Conservation (phyloP, 2,113 vertebrate species). For the Corythornis madagascariensis region DNA sequence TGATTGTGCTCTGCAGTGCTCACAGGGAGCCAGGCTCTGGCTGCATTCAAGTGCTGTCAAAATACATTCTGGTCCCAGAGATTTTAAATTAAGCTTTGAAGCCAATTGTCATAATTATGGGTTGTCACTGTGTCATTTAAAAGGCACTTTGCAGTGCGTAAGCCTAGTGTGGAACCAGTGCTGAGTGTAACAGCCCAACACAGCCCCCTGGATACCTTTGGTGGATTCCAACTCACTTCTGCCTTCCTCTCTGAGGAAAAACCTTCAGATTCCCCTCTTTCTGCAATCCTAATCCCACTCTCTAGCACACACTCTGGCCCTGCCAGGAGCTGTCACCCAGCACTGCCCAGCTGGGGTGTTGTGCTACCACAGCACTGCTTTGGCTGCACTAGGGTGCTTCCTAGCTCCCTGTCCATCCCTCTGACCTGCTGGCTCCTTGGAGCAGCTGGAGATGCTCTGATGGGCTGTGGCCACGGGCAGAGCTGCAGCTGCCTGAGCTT, state of each 20-base stretch:
- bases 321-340: neutral
- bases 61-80: neutral
- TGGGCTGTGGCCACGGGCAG: rapidly evolving
- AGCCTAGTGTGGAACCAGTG: rapidly evolving
- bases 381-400: neutral
- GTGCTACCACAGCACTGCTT: neutral
- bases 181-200: neutral
- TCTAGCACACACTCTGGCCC: neutral
- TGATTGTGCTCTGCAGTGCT: neutral
- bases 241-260: neutral
- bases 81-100: neutral
- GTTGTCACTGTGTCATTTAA: neutral
- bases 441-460: neutral
- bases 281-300: neutral
- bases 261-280: neutral
- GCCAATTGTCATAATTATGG: neutral
- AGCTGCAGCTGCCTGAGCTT: neutral
- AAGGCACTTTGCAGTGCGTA: neutral
- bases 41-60: neutral
- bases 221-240: rapidly evolving
- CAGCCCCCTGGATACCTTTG: rapidly evolving
- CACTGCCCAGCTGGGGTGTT: rapidly evolving
- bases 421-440: neutral
- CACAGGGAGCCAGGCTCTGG: neutral
- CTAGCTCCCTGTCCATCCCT: neutral